phyloP scores from a whole-genome alignment of 2,888 invertebrate genomes.

The Lapara coniferarum region DNA sequence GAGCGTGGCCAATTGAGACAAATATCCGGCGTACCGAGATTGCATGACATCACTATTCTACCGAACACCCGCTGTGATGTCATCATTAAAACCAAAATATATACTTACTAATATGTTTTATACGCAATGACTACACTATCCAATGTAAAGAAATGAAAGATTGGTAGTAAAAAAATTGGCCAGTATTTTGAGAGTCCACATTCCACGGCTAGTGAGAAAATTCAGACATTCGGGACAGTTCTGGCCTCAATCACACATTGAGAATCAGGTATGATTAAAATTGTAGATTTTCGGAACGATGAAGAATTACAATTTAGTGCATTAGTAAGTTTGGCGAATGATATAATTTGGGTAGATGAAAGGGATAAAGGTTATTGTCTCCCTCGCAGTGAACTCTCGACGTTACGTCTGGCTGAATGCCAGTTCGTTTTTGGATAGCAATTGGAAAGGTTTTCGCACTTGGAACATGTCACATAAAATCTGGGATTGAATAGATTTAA shows the following conservation, averaged over 20 bases:
- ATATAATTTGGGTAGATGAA: neutral
- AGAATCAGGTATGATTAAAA: no score
- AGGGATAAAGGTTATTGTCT: slow-evolving; percentile 19
- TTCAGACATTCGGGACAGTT: no score
- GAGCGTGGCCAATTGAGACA: slow-evolving; percentile 57
- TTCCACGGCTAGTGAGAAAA: no score
- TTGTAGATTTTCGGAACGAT: no score
- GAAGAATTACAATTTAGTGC: neutral
- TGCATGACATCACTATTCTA: slow-evolving; percentile 55
- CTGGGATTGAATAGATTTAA: neutral
- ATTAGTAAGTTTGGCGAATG: neutral
- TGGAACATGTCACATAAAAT: slow-evolving; percentile 7
- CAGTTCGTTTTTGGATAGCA: slow-evolving; percentile 21
- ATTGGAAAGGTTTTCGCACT: neutral
- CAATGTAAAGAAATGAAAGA: no score
- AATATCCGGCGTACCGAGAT: slow-evolving; percentile 53
- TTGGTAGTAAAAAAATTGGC: no score
- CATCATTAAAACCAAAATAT: slow-evolving; percentile 34
- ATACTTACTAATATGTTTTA: neutral
- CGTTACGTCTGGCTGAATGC: slow-evolving; percentile 9
- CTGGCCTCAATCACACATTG: no score
- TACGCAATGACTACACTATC: neutral
- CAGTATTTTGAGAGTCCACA: no score
- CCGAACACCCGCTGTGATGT: slow-evolving; percentile 50
- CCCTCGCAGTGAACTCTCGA: slow-evolving; percentile 8